Base-by-base conservation (phyloP, 2,113 vertebrate species). In the Perca schrenkii region DNA sequence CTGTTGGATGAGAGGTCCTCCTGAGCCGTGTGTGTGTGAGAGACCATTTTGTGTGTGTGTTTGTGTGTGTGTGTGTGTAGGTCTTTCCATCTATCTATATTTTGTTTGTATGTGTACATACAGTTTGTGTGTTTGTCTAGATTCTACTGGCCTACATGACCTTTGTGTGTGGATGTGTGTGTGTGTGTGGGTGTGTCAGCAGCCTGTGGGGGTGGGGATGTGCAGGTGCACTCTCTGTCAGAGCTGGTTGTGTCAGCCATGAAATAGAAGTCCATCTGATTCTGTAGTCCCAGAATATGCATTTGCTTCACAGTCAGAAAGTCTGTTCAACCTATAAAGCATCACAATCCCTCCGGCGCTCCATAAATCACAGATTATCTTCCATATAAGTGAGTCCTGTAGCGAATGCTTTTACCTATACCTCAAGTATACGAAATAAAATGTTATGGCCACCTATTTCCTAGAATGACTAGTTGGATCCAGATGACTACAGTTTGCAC, bases 221-320 rank as follows among this genome's bases (percentile, higher is more conserved):
- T 75, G 74, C 91, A 94, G 93, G 91, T 94, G 93, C 77, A 62
- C 58, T 69, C 64, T 86, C 64, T 86, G 82, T 90, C 79, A 64
- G 34, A 74, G 74, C 75, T 77, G 56, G 40, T 88, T 83, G 84
- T 78, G 76, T 84, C 64, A 15, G 22, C 82, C 63, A 34, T 90
- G 77, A 88, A 89, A 78, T 43, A 47, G 53, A 81, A 54, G 78
- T 77, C 64, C 79, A 77, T 28, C 78, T 90, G 81, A 91, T 90
- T 68, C 64, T 72, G 10, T 40, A 81, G 83, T 76, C 79, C 82
- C 71, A 87, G 78, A 80, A 17, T 49, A 85, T 74, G 67, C 69
- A 46, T 86, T 86, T 64, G 79, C 82, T 82, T 67, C 79, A 64
- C 74, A 85, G 57, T 74, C 15, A 28, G 47, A 56, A 15, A 19